Base-by-base conservation (phyloP, 2,113 vertebrate genomes). In the Odocoileus virginianus region DNA sequence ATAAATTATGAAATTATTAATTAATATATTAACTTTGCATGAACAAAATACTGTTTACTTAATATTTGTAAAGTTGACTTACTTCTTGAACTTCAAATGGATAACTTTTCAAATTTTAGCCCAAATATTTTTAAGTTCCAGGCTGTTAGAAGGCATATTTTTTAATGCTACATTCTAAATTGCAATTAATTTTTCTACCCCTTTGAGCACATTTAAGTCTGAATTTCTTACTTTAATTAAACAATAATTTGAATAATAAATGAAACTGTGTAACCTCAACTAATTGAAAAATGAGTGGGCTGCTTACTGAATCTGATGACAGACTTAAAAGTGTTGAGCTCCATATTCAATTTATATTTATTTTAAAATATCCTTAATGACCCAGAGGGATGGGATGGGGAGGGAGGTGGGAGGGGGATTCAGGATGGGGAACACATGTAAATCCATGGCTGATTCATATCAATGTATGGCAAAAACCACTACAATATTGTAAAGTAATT, bases 231-330 rank as follows among this genome's bases (percentile, higher is more conserved):
- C 43, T 96, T 97, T 96, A 98, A 96, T 98, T 98, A 98, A 97
- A 98, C 96, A 98, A 97, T 98, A 97, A 98, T 98, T 98, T 30
- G 96, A 95, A 97, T 98, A 98, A 97, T 98, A 98, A 98, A 98
- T 98, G 89, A 97, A 98, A 98, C 91, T 97, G 8, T 95, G 91
- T 97, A 94, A 97, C 82, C 91, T 95, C 85, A 98, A 97, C 33
- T 98, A 97, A 98, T 96, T 98, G 95, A 98, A 98, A 98, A 95
- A 82, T 6, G 86, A 2, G 11, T 90, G 90, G 61, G 61, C 55
- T 97, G 90, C 92, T 98, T 98, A 82, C 64, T 97, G 64, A 96
- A 78, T 98, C 23, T 0, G 0, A 86, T 95, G 76, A 95, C 58
- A 96, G 74, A 50, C 30, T 97, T 97, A 12, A 96, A 87, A 97